A percentile compares a stretch with the other conserved stretches of the same genome.
Conservation (phyloP, 2,797 vertebrate species). For the Strix occidentalis region DNA sequence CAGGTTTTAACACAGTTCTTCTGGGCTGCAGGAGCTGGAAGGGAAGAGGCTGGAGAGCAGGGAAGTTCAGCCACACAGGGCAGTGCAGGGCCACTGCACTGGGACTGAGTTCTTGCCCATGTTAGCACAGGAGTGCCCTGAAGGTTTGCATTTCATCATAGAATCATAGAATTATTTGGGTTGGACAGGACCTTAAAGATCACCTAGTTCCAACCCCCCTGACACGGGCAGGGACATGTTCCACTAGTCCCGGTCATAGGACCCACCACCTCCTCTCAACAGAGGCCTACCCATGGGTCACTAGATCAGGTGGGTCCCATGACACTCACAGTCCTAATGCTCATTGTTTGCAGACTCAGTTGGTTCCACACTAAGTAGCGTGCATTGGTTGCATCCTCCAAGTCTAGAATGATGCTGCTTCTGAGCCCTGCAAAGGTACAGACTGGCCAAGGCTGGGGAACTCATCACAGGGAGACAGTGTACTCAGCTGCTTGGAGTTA, state of each 20-base stretch:
- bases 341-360: not conserved
- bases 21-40: not conserved
- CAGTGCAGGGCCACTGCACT: not conserved
- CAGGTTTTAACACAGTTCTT: not conserved
- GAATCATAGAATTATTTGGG: no score
- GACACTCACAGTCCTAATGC: not conserved
- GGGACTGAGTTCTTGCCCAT: not conserved
- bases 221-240: no score
- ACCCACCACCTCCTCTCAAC: no score
- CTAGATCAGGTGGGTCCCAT: not conserved
- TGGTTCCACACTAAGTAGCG: no score
- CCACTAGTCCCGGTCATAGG: no score
- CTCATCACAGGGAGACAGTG: rapidly evolving
- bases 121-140: not conserved
- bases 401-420: not conserved
- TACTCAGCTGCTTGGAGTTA: not conserved
- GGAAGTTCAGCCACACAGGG: not conserved
- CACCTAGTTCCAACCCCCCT: no score
- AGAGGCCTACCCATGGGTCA: no score
- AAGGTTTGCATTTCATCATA: not conserved
- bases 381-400: not conserved
- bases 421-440: not conserved
- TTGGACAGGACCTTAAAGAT: no score
- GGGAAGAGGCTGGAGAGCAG: not conserved
- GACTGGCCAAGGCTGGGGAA: not conserved